Evolutionary conservation across 1,140 invertebrate genomes (phyloP).

Genomic region (Chlorops oryzae): DNA sequence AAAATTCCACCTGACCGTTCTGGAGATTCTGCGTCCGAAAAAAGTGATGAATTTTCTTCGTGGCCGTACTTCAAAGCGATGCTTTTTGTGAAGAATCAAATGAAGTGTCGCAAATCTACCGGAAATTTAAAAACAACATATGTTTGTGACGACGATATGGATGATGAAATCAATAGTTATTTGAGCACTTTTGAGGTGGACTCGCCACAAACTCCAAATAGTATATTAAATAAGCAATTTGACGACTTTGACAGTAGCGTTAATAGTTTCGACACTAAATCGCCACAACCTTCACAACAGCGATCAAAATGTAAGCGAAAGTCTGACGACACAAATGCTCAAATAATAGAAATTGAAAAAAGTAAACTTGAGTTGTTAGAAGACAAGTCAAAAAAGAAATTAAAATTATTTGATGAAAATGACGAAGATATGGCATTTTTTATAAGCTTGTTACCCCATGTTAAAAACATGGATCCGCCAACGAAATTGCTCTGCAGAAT

Average conservation of each 20-base stretch:
- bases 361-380: constrained; percentile 1
- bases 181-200: constrained; percentile 8
- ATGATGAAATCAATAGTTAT: constrained; percentile 11
- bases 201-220: too few relatives aligned
- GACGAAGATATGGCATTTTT: constrained; percentile 4
- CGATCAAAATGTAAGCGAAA: constrained; percentile 1
- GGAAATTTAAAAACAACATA: constrained; percentile 14
- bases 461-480: constrained; percentile 1
- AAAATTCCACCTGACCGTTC: constrained; percentile 14
- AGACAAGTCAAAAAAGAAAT: not conserved
- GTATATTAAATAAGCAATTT: too few relatives aligned
- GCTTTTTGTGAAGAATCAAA: constrained; percentile 11
- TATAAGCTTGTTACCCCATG: not conserved
- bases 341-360: not conserved
- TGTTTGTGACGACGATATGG: constrained; percentile 7
- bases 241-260: too few relatives aligned
- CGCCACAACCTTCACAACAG: too few relatives aligned
- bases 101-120: constrained; percentile 14
- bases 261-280: too few relatives aligned
- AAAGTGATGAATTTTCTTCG: constrained; percentile 12
- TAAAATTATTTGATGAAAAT: not conserved
- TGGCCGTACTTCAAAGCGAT: constrained; percentile 12
- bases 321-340: not conserved
- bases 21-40: constrained; percentile 10
- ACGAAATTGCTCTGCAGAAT: not conserved